A percentile compares a stretch with the other conserved stretches of the same genome.
phyloP scores from a whole-genome alignment of 2,797 vertebrate species.

The Sphaeramia orbicularis region DNA sequence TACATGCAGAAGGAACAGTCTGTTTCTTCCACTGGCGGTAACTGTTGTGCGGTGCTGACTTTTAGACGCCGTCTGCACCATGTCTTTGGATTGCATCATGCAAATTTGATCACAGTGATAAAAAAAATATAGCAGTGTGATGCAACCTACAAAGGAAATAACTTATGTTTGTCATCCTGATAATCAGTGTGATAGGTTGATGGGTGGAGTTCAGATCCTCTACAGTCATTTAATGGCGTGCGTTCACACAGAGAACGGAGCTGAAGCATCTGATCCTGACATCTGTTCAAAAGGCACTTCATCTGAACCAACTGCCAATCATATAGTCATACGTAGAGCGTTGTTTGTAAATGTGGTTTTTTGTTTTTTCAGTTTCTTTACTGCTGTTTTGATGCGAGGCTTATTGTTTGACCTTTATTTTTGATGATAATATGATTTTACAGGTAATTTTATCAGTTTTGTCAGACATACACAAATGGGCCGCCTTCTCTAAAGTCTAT shows the following conservation, averaged over 20 bases:
- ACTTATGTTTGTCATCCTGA: background rate
- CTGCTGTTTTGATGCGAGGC: too few relatives aligned
- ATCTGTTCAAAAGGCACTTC: background rate
- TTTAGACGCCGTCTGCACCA: slow-evolving; percentile 4
- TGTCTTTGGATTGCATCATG: slow-evolving; percentile 62
- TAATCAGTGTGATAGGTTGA: slow-evolving; percentile 25
- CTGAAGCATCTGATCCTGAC: too few relatives aligned
- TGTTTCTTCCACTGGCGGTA: slow-evolving; percentile 22
- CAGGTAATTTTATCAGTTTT: too few relatives aligned
- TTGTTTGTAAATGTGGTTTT: too few relatives aligned
- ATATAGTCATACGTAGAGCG: too few relatives aligned
- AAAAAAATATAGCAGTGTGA: slow-evolving; percentile 43
- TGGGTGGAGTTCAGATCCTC: too few relatives aligned
- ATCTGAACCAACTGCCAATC: background rate
- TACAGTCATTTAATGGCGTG: background rate
- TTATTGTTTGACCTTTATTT: too few relatives aligned
- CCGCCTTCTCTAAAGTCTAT: too few relatives aligned
- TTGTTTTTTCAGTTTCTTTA: too few relatives aligned
- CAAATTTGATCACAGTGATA: slow-evolving; percentile 48
- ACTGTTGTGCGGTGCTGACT: slow-evolving; percentile 24
- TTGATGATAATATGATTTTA: too few relatives aligned
- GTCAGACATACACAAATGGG: too few relatives aligned
- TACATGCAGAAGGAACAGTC: background rate
- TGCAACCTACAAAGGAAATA: slow-evolving; percentile 40
- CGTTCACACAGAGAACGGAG: background rate